Percentiles rank a stretch among this genome's conserved stretches.
These are phyloP conservation scores for Euthynnus affinis DNA, from an alignment of 2,797 vertebrate species.

Conservation along the genomic window DNA sequence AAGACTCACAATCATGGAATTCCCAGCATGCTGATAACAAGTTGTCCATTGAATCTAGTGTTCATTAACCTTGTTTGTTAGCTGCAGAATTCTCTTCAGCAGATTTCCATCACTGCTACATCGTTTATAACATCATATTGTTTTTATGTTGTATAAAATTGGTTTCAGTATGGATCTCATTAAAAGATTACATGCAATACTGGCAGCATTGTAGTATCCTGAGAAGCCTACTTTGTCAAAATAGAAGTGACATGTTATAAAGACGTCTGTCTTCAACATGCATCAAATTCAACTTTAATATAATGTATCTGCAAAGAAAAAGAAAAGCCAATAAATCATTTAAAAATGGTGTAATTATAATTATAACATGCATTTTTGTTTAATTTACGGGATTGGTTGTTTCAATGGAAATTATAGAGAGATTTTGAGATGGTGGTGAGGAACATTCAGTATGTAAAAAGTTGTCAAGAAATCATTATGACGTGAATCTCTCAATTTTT, in stretches of 20 bases:
- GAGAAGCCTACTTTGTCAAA: conserved; percentile 7
- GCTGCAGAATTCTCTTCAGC: conserved; percentile 4
- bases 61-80: conserved; percentile 39
- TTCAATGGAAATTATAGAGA: neutral
- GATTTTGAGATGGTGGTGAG: neutral
- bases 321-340: too few relatives aligned
- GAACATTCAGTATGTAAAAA: neutral
- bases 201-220: conserved; percentile 19
- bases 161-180: conserved; percentile 56
- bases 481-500: neutral
- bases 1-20: conserved; percentile 32
- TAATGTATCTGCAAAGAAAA: neutral
- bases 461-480: neutral
- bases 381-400: neutral
- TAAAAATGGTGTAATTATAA: neutral
- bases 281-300: neutral
- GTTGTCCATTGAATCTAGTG: conserved; percentile 28
- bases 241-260: conserved; percentile 16
- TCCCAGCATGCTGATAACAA: conserved; percentile 48
- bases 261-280: neutral
- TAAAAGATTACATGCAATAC: conserved; percentile 37
- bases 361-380: neutral
- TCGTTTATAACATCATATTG: conserved; percentile 36
- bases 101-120: conserved; percentile 41
- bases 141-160: conserved; percentile 51